Base-by-base conservation (phyloP, 2,797 vertebrate genomes). In the Pseudochaenichthys georgianus region DNA sequence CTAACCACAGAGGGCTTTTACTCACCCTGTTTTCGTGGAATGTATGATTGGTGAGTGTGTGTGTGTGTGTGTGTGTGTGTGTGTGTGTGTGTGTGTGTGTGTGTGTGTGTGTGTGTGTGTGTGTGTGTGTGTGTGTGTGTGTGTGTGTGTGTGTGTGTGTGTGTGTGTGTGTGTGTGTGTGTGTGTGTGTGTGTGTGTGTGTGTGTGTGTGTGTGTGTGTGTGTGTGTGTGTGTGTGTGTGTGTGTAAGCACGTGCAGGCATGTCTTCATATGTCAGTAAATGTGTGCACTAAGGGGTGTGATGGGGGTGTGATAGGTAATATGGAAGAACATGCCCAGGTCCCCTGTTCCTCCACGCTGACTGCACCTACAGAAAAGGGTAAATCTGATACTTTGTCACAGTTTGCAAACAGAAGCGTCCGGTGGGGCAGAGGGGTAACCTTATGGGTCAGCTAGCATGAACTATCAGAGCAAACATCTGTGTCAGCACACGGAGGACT, bases 371-470 rank as follows among this genome's bases (percentile, higher is more conserved):
- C 41, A 89, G 84, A 96, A 94, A 91, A 73, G 81, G 71, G 80
- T 89, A 81, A 94, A 95, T 91, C 82, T 12, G 90, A 96, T 91
- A 93, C 88, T 85, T 91, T 84, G 82, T 90, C 92, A 94, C 84
- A 94, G 94, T 96, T 95, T 96, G 93, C 93, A 97, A 96, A 96
- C 94, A 96, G 88, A 73, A 83, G 73, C 63, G 83, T 87, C 80
- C 84, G 88, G 92, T 83, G 52, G 67, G 15, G 73, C 68, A 28
- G 55, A 85, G 66, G 42, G 84, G 73, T 66, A 90, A 94, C 90
- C 90, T 92, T 81, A 94, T 70, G 84, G 93, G 93, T 95, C 92
- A 94, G 68, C 52, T 90, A 77, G 63, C 74, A 50, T 75, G 81
- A 88, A 85, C 73, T 53, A 72, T 63, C 65, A 79, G 68, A 77